Evolutionary conservation across 2,888 invertebrate genomes (phyloP), one percentile per base, ranked within the genome.

Genomic region (Augiades crinisus): DNA sequence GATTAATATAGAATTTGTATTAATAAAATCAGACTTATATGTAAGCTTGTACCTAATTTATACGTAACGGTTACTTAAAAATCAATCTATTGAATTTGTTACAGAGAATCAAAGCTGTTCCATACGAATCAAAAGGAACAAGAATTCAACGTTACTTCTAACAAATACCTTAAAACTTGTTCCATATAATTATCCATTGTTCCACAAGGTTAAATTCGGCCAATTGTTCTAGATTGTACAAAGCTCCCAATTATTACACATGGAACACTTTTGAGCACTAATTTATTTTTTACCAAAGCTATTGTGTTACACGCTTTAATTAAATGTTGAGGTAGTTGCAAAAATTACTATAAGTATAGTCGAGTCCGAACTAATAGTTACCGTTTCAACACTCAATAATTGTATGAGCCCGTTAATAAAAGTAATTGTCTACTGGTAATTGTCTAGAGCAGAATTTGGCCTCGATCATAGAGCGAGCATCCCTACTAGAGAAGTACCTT

Each of bases 261-360:
- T 14, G n/a, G 17, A 41, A 34, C 30, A 33, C 22, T 49, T 36
- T 24, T 41, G 7, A 24, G 41, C 34, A 27, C 34, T 50, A 27
- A 50, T 50, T 50, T 50, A 50, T 50, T 50, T 50, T 49, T 43
- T 50, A 50, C 13, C 4, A 36, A 12, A 27, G 12, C 34, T 12
- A 43, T 34, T 43, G 27, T 45, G 8, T 41, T 50, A 36, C 33
- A 27, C 16, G 41, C 27, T 43, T 49, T 24, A 49, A 49, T 49
- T 49, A 49, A 24, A 22, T 8, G 1, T 10, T 5, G 6, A 22
- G 19, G 21, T 33, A 17, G 17, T 38, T 14, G 38, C 31, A 12
- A 40, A 33, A 21, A 49, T 49, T 49, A 21, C 33, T 47, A 31
- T 47, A 47, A 45, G 24, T 45, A 47, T 47, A 47, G 47, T 14